Percentiles rank a stretch among this genome's conserved stretches.
phyloP scores from a whole-genome alignment of 2,797 vertebrate genomes.

The Cichlasoma orientale region DNA sequence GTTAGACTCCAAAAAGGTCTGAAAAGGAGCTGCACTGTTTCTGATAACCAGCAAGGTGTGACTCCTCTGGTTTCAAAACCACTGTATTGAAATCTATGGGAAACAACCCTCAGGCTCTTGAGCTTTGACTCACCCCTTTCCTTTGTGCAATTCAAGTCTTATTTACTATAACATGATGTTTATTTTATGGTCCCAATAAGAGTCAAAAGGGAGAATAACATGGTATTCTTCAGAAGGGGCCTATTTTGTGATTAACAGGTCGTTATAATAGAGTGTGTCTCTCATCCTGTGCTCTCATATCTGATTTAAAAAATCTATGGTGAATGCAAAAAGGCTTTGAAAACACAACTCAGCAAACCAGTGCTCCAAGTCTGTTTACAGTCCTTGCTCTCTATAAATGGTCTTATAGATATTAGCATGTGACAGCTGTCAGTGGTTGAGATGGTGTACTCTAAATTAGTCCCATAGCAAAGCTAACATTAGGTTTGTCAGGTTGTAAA shows the following conservation, averaged over 20 bases:
- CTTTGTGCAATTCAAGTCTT: neutral
- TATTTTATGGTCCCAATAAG: neutral
- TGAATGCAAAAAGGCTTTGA: neutral
- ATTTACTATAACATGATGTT: neutral
- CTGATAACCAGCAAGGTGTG: neutral
- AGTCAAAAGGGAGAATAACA: neutral
- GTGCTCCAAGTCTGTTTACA: neutral
- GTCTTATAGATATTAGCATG: neutral
- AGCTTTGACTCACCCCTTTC: neutral
- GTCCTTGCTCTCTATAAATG: neutral
- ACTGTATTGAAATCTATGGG: neutral
- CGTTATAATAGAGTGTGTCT: neutral
- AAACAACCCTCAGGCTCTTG: neutral
- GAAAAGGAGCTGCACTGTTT: neutral
- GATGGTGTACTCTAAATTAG: neutral
- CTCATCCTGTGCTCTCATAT: rapidly evolving
- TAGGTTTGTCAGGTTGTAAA: rapidly evolving
- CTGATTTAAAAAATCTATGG: neutral
- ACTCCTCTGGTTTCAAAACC: neutral
- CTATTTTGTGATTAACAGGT: neutral
- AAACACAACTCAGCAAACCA: neutral
- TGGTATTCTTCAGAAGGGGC: neutral
- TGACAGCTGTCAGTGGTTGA: too few relatives aligned
- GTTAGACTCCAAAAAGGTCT: neutral
- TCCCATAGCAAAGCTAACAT: neutral